These are phyloP conservation scores for Lymantria dispar DNA, from an alignment of 2,888 invertebrate species.

Conservation along the genomic window DNA sequence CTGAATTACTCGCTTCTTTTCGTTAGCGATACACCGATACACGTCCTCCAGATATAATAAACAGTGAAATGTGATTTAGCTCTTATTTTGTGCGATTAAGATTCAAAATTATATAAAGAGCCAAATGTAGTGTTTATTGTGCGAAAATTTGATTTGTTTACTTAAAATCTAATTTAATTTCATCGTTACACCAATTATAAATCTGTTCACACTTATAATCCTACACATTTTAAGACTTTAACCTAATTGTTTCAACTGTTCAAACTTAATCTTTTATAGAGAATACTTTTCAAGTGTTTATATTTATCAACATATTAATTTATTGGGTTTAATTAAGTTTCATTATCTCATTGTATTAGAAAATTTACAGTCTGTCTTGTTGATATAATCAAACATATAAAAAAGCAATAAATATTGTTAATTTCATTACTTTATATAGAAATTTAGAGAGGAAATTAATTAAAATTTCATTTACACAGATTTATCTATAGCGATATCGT, in stretches of 20 bases:
- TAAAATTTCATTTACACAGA: constrained; percentile 1
- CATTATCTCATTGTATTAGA: background rate
- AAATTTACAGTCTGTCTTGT: background rate
- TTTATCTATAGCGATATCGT: background rate
- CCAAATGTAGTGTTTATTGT: constrained; percentile 6
- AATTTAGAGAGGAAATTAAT: background rate
- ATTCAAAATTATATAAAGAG: constrained; percentile 11
- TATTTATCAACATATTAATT: background rate
- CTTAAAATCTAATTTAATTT: constrained; percentile 10
- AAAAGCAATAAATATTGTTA: background rate
- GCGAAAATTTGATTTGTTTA: constrained; percentile 6
- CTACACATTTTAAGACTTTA: background rate
- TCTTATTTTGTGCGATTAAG: constrained; percentile 8
- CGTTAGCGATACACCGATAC: constrained; percentile 25
- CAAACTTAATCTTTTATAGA: background rate
- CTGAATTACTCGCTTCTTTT: constrained; percentile 25
- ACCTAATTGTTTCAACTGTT: background rate
- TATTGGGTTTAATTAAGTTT: background rate
- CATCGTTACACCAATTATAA: background rate
- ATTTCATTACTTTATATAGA: background rate
- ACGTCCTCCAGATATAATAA: constrained; percentile 16
- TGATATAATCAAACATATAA: background rate
- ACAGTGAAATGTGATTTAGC: constrained; percentile 5
- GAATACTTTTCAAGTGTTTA: background rate
- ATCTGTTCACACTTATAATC: background rate